Evolutionary conservation across 2,888 invertebrate species (phyloP), one percentile per base, ranked within the genome.

Genomic region (Sminthurides aquaticus): DNA sequence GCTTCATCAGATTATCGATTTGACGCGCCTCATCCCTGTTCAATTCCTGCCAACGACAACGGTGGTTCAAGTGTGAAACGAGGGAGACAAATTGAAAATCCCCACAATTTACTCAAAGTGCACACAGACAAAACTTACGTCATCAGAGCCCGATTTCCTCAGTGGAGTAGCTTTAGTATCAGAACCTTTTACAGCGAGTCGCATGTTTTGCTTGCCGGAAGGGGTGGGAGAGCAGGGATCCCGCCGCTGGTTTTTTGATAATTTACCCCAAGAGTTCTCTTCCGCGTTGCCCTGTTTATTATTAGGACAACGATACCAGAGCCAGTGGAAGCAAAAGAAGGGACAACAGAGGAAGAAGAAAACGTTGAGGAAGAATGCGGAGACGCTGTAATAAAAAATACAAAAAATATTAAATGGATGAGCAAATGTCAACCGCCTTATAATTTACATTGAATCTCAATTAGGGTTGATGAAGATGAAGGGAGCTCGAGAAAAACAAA

Each of bases 311-410:
- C 43, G 20, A 1, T 43, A 29, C 34, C 43, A 29, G 1, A 62
- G 1, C 56, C 62, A 55, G 48, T 56, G 55, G n/a, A 62, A 15
- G 56, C 55, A 62, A 25, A 62, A 62, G 5, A 62, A 15, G 3
- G 62, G 62, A 18, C 62, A 62, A 27, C 62, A 62, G 24, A 62
- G 26, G 48, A 62, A 62, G 26, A 56, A 62, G 24, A 56, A 18
- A 25, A 62, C 43, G 48, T 56, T 62, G 34, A 62, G 25, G 1
- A 34, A 22, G 20, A 62, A 62, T 22, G 48, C 62, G 1, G 18
- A 49, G 3, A 11, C 1, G 18, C 60, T 60, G 49, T 25, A 60
- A 48, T 26, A 57, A 28, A 28, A n/a, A n/a, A 52, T 5, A 15
- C 5, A 52, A n/a, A 34, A 34, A 34, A 62, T n/a, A n/a, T n/a